phyloP scores from a whole-genome alignment of 2,888 invertebrate genomes.

The Phaonia tiefii region DNA sequence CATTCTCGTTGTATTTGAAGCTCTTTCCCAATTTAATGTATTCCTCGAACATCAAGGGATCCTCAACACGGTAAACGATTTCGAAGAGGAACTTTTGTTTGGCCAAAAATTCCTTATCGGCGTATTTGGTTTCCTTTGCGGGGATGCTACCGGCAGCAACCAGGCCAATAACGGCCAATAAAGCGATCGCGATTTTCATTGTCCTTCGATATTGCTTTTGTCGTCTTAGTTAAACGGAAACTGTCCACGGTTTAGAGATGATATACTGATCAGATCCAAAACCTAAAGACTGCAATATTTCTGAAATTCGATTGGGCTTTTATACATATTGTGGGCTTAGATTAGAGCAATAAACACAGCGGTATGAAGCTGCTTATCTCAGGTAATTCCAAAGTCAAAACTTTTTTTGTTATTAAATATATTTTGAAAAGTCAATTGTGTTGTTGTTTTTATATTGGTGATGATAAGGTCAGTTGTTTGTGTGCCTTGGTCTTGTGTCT shows the following conservation, averaged over 20 bases:
- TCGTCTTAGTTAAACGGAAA: slow-evolving; percentile 42
- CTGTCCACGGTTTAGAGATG: slow-evolving; percentile 64
- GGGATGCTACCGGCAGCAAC: neutral
- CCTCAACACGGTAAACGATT: slow-evolving; percentile 72
- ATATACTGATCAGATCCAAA: slow-evolving; percentile 67
- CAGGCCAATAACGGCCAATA: slow-evolving; percentile 73
- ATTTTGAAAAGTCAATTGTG: no score
- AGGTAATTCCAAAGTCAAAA: no score
- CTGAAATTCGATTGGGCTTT: neutral
- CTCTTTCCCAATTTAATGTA: slow-evolving; percentile 73
- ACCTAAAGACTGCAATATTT: slow-evolving; percentile 58
- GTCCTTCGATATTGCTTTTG: slow-evolving; percentile 31
- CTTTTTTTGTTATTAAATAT: no score
- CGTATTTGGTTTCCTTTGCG: slow-evolving; percentile 70
- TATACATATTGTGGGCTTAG: slow-evolving; percentile 33
- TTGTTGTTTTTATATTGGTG: no score
- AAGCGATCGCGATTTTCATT: slow-evolving; percentile 75
- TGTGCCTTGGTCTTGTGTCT: no score
- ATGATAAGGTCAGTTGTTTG: no score
- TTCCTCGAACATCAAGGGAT: slow-evolving; percentile 75
- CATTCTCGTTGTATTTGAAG: slow-evolving; percentile 69
- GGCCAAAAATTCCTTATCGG: slow-evolving; percentile 72
- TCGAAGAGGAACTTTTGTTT: slow-evolving; percentile 76
- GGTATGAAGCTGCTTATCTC: no score
- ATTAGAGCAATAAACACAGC: no score